A percentile compares a stretch with the other conserved stretches of the same genome.
Evolutionary conservation across 2,797 vertebrate species (phyloP).

Genomic region (Danio aesculapii): DNA sequence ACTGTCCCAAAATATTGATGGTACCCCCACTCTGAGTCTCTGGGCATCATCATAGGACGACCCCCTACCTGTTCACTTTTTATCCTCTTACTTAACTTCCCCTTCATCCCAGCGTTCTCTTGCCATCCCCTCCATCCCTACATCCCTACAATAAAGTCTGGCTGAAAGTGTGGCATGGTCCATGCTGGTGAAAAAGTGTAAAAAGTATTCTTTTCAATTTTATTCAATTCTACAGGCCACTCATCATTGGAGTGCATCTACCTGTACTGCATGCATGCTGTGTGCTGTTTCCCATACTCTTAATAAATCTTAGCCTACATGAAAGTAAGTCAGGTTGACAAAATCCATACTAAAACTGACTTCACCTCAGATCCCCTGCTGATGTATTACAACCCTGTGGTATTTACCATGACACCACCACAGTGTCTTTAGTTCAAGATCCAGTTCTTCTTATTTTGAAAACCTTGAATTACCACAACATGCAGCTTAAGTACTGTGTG

Average conservation of each 20-base stretch:
- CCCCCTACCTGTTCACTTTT: no score
- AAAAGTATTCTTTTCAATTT: no score
- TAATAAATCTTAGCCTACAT: conserved; percentile 37
- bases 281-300: conserved; percentile 40
- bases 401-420: background rate
- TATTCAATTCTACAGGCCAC: background rate
- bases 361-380: background rate
- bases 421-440: background rate
- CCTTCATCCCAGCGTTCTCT: no score
- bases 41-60: no score
- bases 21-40: no score
- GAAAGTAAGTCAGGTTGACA: conserved; percentile 63
- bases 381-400: background rate
- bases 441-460: background rate
- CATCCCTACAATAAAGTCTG: no score
- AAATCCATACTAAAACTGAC: conserved; percentile 72
- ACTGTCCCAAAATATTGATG: no score
- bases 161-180: no score
- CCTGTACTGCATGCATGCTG: conserved; percentile 42
- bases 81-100: no score
- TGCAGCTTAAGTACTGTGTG: background rate
- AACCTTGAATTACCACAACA: background rate
- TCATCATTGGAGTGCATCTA: conserved; percentile 51
- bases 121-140: no score
- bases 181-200: no score